Evolutionary conservation across 2,113 vertebrate species (phyloP).

Genomic region (Turnix velox): DNA sequence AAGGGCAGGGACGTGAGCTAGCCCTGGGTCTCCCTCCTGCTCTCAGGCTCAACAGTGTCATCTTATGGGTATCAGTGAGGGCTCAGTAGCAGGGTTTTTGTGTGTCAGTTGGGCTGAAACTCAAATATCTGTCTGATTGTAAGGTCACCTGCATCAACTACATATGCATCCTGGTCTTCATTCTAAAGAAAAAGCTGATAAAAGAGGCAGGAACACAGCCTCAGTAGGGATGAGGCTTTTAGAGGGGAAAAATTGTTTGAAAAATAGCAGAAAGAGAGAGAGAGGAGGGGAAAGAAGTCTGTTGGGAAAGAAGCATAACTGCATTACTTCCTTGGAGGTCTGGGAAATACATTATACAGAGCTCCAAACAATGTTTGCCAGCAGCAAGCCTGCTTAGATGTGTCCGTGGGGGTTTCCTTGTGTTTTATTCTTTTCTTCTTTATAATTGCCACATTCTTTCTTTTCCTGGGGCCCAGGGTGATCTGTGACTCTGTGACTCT

Average conservation of each 20-base stretch:
- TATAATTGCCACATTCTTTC: neutral
- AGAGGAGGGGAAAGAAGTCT: constrained; percentile 40
- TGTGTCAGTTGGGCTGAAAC: neutral
- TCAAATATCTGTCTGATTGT: neutral
- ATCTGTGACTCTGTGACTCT: neutral
- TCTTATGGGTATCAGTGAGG: accelerated
- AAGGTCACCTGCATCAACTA: neutral
- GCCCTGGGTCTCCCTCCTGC: neutral
- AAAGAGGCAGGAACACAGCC: constrained; percentile 30
- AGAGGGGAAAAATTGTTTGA: constrained; percentile 42
- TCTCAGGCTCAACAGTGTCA: neutral
- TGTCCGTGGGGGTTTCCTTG: constrained; percentile 51
- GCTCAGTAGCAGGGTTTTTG: neutral
- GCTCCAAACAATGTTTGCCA: constrained; percentile 56
- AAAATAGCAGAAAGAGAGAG: constrained; percentile 34
- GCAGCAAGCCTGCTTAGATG: constrained; percentile 50
- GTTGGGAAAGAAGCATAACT: constrained; percentile 41
- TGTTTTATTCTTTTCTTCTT: neutral
- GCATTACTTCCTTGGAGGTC: constrained; percentile 55
- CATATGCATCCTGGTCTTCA: neutral
- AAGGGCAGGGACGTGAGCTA: neutral
- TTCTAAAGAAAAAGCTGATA: neutral
- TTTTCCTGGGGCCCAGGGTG: constrained; percentile 14
- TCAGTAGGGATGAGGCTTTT: constrained; percentile 43
- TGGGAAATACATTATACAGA: constrained; percentile 58